A percentile compares a stretch with the other conserved stretches of the same genome.
Conservation (phyloP, 1,140 invertebrate genomes). For the Chironomus striatipennis region DNA sequence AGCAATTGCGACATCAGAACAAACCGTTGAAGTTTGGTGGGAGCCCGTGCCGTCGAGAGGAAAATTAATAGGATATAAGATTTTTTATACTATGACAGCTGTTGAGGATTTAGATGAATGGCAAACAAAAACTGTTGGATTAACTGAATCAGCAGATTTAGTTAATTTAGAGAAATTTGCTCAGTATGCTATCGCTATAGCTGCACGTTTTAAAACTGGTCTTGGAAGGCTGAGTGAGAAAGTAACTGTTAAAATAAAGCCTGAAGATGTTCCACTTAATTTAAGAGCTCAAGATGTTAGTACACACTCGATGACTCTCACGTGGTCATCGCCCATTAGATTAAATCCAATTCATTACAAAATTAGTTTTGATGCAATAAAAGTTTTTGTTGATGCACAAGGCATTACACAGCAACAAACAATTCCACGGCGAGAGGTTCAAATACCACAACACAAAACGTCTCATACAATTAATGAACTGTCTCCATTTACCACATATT, state of each 20-base stretch:
- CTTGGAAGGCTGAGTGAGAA: constrained; percentile 65
- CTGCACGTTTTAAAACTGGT: constrained; percentile 65
- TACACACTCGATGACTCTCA: constrained; percentile 82
- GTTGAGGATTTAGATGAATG: constrained; percentile 88
- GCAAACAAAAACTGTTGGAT: constrained; percentile 72
- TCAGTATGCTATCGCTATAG: constrained; percentile 87
- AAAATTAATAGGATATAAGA: constrained; percentile 82
- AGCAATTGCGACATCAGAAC: constrained; percentile 85
- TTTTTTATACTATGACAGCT: constrained; percentile 87
- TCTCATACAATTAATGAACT: constrained; percentile 74
- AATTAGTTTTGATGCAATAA: constrained; percentile 86
- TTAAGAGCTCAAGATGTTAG: constrained; percentile 78
- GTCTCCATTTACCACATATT: constrained; percentile 90
- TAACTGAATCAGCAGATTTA: constrained; percentile 84
- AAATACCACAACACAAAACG: constrained; percentile 58
- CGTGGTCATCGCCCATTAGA: constrained; percentile 86
- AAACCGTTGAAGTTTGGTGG: constrained; percentile 92
- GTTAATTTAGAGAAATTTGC: constrained; percentile 84
- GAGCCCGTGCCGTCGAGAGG: constrained; percentile 79
- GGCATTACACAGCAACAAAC: constrained; percentile 82
- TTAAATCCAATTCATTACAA: constrained; percentile 84
- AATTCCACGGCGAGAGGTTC: constrained; percentile 63
- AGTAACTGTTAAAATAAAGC: constrained; percentile 78
- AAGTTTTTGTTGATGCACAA: constrained; percentile 90
- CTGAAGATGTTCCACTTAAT: constrained; percentile 83